Base-by-base conservation (phyloP, 2,888 invertebrate species). In the Notocelia uddmanniana region DNA sequence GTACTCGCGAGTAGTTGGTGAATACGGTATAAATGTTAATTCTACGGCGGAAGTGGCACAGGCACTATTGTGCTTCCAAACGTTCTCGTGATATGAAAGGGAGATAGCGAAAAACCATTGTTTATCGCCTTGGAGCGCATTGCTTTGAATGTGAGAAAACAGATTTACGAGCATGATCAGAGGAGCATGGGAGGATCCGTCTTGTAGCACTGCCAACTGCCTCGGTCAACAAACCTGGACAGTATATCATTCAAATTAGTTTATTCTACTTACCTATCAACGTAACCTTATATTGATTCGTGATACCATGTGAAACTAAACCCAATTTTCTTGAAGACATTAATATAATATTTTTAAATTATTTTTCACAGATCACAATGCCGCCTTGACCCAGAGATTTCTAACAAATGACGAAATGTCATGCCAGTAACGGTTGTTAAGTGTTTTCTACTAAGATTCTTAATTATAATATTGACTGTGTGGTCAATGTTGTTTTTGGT, bases 21-120 rank as follows among this genome's bases (percentile, higher is more conserved):
- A 66, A 70, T 68, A 73, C 68, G 15, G 66, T 50, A 71, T 52
- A 69, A n/a, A 73, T 70, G 62, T 68, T 66, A 68, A 72, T 66
- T 69, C 37, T 34, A 37, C 77, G 77, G 76, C 81, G 86, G 86
- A 85, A 85, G 82, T 83, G 57, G 78, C 71, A 76, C 77, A 76
- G 76, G 75, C 72, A 69, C 79, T 75, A 85, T 84, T 85, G 85
- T 85, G 76, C 76, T 76, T 74, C 68, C 73, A 67, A 73, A 64
- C 73, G 80, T 82, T 83, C 84, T 80, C 84, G 81, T 80, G 89
- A 89, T 89, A 85, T 84, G 86, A 87, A 85, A 87, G 83, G 85
- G 77, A 84, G 89, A 89, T 89, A 87, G 76, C 78, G 78, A 75
- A 57, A 60, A 66, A 37, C 82, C 77, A 87, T 89, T 89, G 89